phyloP scores from a whole-genome alignment of 2,113 vertebrate species.

The Oreamnos americanus region DNA sequence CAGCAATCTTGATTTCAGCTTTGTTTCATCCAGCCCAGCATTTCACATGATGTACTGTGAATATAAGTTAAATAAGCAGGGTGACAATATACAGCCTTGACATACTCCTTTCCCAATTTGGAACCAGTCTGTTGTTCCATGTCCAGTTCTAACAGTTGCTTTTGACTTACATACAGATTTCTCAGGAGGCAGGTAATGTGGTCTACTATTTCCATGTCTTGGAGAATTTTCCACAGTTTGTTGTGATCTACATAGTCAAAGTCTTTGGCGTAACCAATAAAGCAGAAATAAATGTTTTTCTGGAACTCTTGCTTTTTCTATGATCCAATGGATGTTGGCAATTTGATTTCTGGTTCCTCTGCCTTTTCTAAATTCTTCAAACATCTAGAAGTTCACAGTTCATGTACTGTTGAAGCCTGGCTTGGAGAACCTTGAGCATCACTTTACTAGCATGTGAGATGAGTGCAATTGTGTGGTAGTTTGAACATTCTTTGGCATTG shows the following conservation, averaged over 20 bases:
- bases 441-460: not conserved
- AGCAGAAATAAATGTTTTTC: not conserved
- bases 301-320: not conserved
- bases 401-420: not conserved
- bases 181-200: not conserved
- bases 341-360: not conserved
- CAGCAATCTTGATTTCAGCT: not conserved
- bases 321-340: not conserved
- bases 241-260: not conserved
- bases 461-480: not conserved
- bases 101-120: not conserved
- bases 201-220: not conserved
- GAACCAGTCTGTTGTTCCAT: not conserved
- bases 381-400: not conserved
- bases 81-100: not conserved
- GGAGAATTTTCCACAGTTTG: not conserved
- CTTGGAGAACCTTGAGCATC: not conserved
- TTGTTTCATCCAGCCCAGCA: not conserved
- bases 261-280: not conserved
- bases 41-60: not conserved
- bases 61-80: not conserved
- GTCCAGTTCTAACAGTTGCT: not conserved
- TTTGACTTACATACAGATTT: not conserved
- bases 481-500: not conserved
- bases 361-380: not conserved